phyloP scores from a whole-genome alignment of 2,113 vertebrate species.

The Tychaedon coryphoeus region DNA sequence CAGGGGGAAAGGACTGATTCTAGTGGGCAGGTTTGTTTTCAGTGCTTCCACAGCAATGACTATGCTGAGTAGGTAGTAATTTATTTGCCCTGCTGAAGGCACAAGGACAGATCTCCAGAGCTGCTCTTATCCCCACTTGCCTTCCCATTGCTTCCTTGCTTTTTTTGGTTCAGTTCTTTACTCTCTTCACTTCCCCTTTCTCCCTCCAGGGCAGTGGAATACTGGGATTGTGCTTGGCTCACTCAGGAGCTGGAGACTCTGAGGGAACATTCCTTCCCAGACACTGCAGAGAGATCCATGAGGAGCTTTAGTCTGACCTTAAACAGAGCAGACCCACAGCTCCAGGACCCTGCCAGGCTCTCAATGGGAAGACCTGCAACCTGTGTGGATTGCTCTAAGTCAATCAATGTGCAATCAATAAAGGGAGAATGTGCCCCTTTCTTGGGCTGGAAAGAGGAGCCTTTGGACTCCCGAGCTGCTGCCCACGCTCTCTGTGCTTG shows the following conservation, averaged over 20 bases:
- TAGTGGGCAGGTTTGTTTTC: not conserved
- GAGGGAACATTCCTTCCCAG: not conserved
- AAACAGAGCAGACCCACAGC: not conserved
- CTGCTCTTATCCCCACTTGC: not conserved
- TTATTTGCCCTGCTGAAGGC: not conserved
- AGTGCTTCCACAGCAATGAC: not conserved
- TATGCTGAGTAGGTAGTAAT: rapidly evolving
- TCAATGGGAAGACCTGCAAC: not conserved
- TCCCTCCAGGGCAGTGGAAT: not conserved
- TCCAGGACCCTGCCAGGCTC: not conserved
- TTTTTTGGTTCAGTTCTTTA: not conserved
- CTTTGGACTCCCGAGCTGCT: not conserved
- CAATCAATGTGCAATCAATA: not conserved
- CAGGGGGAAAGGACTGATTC: not conserved
- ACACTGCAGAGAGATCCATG: not conserved
- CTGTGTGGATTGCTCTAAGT: not conserved
- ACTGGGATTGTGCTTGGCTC: not conserved
- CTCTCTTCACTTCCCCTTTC: not conserved
- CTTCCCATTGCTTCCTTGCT: rapidly evolving
- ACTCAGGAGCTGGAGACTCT: not conserved
- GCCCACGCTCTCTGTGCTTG: rapidly evolving
- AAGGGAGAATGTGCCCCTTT: not conserved
- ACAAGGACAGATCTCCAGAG: not conserved
- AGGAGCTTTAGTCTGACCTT: not conserved
- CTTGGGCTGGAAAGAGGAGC: not conserved